Conservation (phyloP, 2,888 invertebrate genomes). For the Agrochola lychnidis region DNA sequence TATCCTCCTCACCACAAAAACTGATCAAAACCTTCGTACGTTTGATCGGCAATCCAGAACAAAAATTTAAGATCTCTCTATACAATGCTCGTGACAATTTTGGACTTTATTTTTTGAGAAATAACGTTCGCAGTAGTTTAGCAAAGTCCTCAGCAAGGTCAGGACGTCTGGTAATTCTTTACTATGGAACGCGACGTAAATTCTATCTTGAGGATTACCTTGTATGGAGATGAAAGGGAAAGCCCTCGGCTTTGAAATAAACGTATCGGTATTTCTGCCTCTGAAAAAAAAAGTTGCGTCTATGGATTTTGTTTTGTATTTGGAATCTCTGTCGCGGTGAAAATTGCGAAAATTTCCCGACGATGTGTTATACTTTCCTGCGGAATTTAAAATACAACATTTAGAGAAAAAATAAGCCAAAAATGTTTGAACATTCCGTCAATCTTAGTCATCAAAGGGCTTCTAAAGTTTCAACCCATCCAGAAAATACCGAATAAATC, state of each 20-base stretch:
- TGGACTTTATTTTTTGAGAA: not conserved
- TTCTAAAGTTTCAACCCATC: slow-evolving; percentile 15
- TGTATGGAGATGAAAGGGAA: slow-evolving; percentile 79
- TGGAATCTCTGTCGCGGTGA: not conserved
- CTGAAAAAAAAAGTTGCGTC: slow-evolving; percentile 38
- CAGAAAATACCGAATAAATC: slow-evolving; percentile 49
- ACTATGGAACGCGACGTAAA: slow-evolving; percentile 83
- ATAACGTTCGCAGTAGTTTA: slow-evolving; percentile 21
- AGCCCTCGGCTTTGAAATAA: slow-evolving; percentile 68
- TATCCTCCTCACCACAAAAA: slow-evolving; percentile 59
- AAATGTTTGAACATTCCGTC: slow-evolving; percentile 21
- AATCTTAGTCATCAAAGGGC: slow-evolving; percentile 28
- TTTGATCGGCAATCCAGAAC: slow-evolving; percentile 48
- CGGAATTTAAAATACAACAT: not conserved
- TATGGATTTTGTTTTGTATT: slow-evolving; percentile 21
- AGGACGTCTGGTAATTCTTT: slow-evolving; percentile 67
- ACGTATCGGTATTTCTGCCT: slow-evolving; percentile 53
- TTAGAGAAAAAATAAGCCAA: not conserved
- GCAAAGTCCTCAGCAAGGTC: slow-evolving; percentile 20
- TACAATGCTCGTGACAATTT: not conserved
- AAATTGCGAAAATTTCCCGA: slow-evolving; percentile 10
- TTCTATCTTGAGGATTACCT: slow-evolving; percentile 72
- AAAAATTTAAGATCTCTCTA: slow-evolving; percentile 24
- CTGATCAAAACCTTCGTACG: slow-evolving; percentile 54
- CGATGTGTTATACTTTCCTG: not conserved